These are phyloP conservation scores for Vanacampus margaritifer DNA, from an alignment of 2,113 vertebrate genomes.

Conservation along the genomic window DNA sequence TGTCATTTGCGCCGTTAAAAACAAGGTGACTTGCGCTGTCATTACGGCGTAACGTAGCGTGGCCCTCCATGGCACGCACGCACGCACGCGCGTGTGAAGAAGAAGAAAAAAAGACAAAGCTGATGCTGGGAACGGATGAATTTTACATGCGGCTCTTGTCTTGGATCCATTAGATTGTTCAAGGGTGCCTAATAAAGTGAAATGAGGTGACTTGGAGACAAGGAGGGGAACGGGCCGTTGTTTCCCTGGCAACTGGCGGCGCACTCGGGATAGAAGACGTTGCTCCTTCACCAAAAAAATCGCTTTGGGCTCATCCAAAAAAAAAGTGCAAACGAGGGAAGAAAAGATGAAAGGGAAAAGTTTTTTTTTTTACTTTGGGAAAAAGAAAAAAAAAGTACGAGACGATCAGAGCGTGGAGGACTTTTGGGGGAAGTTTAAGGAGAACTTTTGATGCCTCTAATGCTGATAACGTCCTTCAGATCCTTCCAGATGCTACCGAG, in stretches of 20 bases:
- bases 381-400: neutral
- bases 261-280: neutral
- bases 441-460: neutral
- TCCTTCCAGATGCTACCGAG: neutral
- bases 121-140: neutral
- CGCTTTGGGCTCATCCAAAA: neutral
- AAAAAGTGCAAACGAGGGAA: conserved; percentile 1
- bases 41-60: neutral
- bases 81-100: neutral
- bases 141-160: neutral
- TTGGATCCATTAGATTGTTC: neutral
- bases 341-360: neutral
- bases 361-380: neutral
- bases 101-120: neutral
- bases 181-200: neutral
- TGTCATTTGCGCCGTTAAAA: conserved; percentile 6
- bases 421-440: neutral
- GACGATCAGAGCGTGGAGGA: neutral
- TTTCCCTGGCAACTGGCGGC: neutral
- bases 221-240: neutral
- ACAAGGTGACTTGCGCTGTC: conserved; percentile 2
- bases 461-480: neutral
- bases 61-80: neutral
- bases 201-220: neutral
- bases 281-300: neutral